phyloP scores from a whole-genome alignment of 2,113 vertebrate genomes.

The Dromiciops gliroides region DNA sequence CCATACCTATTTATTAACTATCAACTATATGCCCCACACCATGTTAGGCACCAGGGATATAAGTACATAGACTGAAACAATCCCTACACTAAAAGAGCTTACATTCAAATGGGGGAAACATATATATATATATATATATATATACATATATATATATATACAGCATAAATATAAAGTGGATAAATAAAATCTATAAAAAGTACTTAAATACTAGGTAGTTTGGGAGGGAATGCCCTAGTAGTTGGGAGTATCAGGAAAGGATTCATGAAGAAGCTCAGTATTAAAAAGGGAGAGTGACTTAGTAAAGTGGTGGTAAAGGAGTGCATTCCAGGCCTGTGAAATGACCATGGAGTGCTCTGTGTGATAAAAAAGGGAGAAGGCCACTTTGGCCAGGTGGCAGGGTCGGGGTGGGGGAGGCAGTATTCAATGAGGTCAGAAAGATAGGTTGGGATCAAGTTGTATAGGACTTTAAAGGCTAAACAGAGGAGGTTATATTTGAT shows the following conservation, averaged over 20 bases:
- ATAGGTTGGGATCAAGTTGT: background rate
- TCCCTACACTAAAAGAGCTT: background rate
- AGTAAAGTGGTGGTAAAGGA: background rate
- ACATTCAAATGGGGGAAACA: background rate
- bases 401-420: background rate
- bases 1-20: background rate
- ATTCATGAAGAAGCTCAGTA: background rate
- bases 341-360: background rate
- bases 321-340: background rate
- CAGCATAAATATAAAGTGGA: background rate
- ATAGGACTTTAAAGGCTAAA: background rate
- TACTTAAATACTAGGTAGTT: background rate
- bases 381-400: background rate
- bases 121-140: background rate
- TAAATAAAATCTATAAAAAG: background rate
- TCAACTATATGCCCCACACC: background rate
- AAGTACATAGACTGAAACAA: background rate
- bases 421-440: background rate
- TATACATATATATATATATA: background rate
- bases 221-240: background rate
- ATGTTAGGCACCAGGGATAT: background rate
- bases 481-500: background rate
- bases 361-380: background rate
- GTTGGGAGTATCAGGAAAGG: background rate
- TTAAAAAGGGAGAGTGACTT: background rate